phyloP scores from a whole-genome alignment of 1,140 invertebrate species.

The Panagrolaimus sp. region DNA sequence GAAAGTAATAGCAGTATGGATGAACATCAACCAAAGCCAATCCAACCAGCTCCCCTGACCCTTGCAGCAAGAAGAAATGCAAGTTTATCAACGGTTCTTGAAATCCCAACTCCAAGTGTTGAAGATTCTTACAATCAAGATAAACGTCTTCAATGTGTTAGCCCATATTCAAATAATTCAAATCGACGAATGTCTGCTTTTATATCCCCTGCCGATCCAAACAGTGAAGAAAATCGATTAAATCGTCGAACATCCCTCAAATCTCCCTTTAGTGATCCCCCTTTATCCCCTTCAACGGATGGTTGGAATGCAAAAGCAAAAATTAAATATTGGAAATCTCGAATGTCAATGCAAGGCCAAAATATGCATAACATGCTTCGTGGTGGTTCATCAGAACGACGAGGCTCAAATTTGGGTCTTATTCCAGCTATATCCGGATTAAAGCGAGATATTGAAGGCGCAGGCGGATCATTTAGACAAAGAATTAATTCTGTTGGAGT shows the following conservation, averaged over 20 bases:
- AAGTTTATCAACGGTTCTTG: neutral
- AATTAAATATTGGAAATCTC: neutral
- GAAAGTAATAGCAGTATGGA: too few species aligned
- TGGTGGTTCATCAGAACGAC: neutral
- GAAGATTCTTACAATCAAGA: neutral
- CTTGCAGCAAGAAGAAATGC: neutral
- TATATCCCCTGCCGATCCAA: too few species aligned
- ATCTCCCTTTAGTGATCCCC: neutral
- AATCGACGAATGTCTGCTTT: too few species aligned
- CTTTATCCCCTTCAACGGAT: neutral
- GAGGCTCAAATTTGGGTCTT: constrained; percentile 2
- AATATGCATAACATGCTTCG: neutral
- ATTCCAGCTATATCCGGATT: neutral
- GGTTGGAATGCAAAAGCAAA: neutral
- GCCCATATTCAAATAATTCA: too few species aligned
- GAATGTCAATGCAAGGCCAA: constrained; percentile 8
- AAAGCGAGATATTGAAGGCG: too few species aligned
- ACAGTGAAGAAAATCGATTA: too few species aligned
- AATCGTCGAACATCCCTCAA: neutral
- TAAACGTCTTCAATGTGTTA: too few species aligned
- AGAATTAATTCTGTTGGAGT: too few species aligned
- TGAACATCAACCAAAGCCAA: too few species aligned
- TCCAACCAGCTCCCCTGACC: neutral
- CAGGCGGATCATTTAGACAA: too few species aligned
- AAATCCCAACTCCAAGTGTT: neutral